Conservation (phyloP, 1,140 invertebrate genomes). For the Drosophila auraria region DNA sequence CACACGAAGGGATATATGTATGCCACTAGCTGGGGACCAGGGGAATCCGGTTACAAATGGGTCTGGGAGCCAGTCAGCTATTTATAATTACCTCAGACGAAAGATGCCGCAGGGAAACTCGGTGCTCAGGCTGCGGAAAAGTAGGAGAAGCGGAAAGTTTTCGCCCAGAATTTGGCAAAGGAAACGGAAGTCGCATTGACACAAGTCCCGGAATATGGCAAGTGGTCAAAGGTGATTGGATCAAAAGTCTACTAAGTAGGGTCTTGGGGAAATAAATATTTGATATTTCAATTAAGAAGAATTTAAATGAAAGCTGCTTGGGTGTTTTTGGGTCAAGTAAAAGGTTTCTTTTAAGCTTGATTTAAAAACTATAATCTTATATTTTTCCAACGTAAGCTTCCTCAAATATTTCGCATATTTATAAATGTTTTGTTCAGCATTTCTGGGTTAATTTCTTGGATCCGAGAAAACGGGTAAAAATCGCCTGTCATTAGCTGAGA, state of each 20-base stretch:
- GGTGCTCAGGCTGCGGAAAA: no score
- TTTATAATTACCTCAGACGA: constrained; percentile 52
- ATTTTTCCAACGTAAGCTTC: no score
- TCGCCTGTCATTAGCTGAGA: constrained; percentile 35
- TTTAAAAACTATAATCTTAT: no score
- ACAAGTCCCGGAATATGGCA: constrained; percentile 2
- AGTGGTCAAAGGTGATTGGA: constrained; percentile 20
- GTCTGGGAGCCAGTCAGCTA: constrained; percentile 45
- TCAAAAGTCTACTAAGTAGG: neutral
- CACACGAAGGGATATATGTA: neutral
- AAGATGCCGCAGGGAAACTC: constrained; percentile 12
- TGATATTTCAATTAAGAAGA: constrained; percentile 6
- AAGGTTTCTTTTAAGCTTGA: no score
- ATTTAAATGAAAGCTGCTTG: neutral
- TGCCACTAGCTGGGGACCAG: neutral
- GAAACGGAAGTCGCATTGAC: constrained; percentile 37
- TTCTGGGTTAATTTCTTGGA: constrained; percentile 12
- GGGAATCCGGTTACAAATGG: constrained; percentile 33
- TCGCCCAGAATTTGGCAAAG: constrained; percentile 23
- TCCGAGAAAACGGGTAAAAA: neutral
- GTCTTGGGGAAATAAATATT: constrained; percentile 11
- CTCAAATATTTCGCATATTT: neutral
- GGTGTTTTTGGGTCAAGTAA: no score
- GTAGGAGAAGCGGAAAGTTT: constrained; percentile 5
- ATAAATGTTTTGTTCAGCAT: neutral